Conservation (phyloP, 2,797 vertebrate species). For the Streptopelia turtur region DNA sequence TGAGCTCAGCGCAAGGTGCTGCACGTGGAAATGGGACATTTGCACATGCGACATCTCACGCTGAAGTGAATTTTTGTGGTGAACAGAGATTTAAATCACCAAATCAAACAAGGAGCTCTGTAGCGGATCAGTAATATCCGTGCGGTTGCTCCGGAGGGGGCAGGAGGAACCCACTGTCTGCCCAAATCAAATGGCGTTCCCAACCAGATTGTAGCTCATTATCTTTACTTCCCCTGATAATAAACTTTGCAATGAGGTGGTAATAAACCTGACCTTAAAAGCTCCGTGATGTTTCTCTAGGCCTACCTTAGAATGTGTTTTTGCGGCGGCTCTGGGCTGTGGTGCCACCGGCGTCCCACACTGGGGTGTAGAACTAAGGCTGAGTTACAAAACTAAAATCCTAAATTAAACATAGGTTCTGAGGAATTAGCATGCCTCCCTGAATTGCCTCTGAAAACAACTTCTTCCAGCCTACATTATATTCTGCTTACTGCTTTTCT, state of each 20-base stretch:
- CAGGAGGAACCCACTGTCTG: background rate
- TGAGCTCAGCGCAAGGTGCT: background rate
- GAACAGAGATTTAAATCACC: background rate
- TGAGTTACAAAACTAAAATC: background rate
- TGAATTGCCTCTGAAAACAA: background rate
- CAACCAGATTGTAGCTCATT: background rate
- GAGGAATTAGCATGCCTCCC: background rate
- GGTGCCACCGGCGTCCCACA: background rate
- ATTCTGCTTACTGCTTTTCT: background rate
- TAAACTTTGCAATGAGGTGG: background rate
- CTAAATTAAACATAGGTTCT: background rate
- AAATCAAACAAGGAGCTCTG: background rate
- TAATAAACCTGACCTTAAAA: background rate
- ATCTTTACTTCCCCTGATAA: background rate
- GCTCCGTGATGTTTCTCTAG: background rate
- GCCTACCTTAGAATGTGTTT: background rate
- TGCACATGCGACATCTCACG: fast-evolving
- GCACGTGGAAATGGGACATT: background rate
- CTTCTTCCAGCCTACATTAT: background rate
- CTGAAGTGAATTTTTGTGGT: background rate
- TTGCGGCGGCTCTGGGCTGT: background rate
- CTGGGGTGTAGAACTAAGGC: background rate
- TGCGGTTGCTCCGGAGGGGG: no score
- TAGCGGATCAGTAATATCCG: background rate
- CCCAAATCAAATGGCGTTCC: background rate